A percentile compares a stretch with the other conserved stretches of the same genome.
Evolutionary conservation across 1,140 invertebrate genomes (phyloP).

Genomic region (Phocides pigmalion): DNA sequence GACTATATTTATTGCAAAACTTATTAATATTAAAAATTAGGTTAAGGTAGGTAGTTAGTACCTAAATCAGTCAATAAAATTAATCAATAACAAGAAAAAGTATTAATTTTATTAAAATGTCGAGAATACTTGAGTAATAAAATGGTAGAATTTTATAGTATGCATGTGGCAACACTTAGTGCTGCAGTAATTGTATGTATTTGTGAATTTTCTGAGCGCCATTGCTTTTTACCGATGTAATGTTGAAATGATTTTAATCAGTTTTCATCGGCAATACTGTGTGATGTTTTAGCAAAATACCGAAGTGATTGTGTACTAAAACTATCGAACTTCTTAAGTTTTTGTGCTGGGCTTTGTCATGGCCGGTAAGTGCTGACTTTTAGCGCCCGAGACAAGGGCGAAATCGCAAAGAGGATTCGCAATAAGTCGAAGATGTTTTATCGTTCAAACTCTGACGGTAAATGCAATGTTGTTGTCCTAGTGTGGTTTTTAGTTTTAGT

Average conservation of each 20-base stretch:
- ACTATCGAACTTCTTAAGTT: conserved; percentile 82
- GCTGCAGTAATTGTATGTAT: conserved; percentile 81
- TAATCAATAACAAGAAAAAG: too few species aligned
- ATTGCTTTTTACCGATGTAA: conserved; percentile 83
- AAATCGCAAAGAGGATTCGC: conserved; percentile 82
- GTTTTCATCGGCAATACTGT: conserved; percentile 81
- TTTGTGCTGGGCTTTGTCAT: conserved; percentile 84
- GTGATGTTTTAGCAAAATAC: conserved; percentile 82
- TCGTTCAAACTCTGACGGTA: conserved; percentile 84
- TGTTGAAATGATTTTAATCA: conserved; percentile 83
- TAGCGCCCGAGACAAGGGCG: conserved; percentile 84
- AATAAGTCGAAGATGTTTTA: conserved; percentile 84
- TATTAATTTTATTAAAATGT: too few species aligned
- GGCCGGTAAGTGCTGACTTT: conserved; percentile 84
- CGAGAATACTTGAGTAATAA: conserved; percentile 22
- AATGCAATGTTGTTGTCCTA: conserved; percentile 83
- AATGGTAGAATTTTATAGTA: conserved; percentile 42
- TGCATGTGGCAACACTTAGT: conserved; percentile 62
- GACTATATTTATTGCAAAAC: too few species aligned
- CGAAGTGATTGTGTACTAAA: conserved; percentile 81
- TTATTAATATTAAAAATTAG: too few species aligned
- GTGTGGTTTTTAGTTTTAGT: conserved; percentile 80
- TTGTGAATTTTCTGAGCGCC: conserved; percentile 82
- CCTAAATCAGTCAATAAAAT: too few species aligned
- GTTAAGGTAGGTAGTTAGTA: too few species aligned